phyloP scores from a whole-genome alignment of 2,888 invertebrate genomes.

The Bugula neritina region DNA sequence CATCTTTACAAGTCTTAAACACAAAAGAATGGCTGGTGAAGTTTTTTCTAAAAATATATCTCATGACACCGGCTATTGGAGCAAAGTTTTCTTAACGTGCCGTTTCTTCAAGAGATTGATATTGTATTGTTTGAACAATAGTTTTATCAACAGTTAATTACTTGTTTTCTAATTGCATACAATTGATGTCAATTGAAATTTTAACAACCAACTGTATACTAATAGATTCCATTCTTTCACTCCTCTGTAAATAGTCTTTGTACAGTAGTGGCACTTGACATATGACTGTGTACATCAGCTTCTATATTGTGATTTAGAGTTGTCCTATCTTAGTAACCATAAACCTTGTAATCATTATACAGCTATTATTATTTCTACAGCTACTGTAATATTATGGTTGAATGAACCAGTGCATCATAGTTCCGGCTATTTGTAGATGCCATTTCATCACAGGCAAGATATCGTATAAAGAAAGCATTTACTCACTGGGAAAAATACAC shows the following conservation, averaged over 20 bases:
- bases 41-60: neutral
- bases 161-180: neutral
- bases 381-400: neutral
- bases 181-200: neutral
- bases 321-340: too few species aligned
- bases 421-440: neutral
- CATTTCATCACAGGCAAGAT: conserved; percentile 12
- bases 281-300: too few species aligned
- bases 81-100: neutral
- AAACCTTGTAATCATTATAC: too few species aligned
- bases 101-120: neutral
- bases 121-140: neutral
- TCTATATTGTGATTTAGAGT: too few species aligned
- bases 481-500: conserved; percentile 17
- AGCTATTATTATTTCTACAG: neutral
- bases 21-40: neutral
- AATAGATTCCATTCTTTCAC: too few species aligned
- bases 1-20: neutral
- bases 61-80: neutral
- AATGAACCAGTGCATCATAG: neutral
- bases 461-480: conserved; percentile 19
- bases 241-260: too few species aligned
- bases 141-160: neutral
- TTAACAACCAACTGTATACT: neutral
- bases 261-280: too few species aligned